phyloP scores from a whole-genome alignment of 2,888 invertebrate species.

The Tetanocera ferruginea region DNA sequence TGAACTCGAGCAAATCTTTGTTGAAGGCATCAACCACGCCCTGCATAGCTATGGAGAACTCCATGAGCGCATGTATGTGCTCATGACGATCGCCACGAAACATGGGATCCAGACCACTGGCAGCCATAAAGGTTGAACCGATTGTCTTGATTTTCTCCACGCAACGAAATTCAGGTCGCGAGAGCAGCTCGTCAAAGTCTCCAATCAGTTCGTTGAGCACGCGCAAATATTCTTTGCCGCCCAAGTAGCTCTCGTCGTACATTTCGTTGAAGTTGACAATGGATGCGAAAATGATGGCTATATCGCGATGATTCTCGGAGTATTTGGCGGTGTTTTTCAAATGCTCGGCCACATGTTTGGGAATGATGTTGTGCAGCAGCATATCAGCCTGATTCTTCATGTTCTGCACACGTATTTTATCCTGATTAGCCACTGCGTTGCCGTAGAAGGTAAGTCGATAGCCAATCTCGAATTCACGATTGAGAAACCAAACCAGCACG shows the following conservation, averaged over 20 bases:
- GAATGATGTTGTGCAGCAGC: constrained; percentile 96
- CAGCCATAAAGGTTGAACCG: constrained; percentile 97
- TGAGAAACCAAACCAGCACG: constrained; percentile 91
- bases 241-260: constrained; percentile 96
- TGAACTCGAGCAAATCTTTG: constrained; percentile 90
- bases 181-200: constrained; percentile 94
- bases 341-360: constrained; percentile 93
- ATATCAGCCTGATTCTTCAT: constrained; percentile 97
- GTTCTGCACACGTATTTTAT: constrained; percentile 88
- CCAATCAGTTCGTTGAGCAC: constrained; percentile 96
- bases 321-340: constrained; percentile 93
- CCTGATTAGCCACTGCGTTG: constrained; percentile 89
- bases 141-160: constrained; percentile 99
- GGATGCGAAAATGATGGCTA: constrained; percentile 95
- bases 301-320: constrained; percentile 93
- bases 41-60: constrained; percentile 94
- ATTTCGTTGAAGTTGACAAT: constrained; percentile 98
- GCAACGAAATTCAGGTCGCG: constrained; percentile 83
- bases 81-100: constrained; percentile 78
- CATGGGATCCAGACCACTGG: constrained; percentile 91
- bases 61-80: constrained; percentile 88
- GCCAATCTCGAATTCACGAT: constrained; percentile 95
- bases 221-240: constrained; percentile 93
- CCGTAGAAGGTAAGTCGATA: constrained; percentile 94
- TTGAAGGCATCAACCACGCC: constrained; percentile 89